Conservation (phyloP, 2,797 vertebrate genomes). For the Steatocranus sp. region DNA sequence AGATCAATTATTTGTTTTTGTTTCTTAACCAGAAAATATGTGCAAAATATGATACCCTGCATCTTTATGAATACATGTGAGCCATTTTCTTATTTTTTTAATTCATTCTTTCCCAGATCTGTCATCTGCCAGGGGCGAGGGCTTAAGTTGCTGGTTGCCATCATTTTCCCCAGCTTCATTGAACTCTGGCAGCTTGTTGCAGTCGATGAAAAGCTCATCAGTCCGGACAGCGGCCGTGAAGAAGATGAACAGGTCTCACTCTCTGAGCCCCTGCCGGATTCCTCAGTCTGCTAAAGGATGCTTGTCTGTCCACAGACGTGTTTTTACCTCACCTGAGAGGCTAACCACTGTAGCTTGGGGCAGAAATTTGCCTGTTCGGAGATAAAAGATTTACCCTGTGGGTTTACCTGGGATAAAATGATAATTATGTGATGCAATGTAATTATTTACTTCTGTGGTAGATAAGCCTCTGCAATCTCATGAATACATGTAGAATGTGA, state of each 20-base stretch:
- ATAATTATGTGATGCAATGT: not conserved
- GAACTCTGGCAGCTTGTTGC: not conserved
- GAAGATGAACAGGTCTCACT: conserved; percentile 60
- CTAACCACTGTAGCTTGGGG: conserved; percentile 18
- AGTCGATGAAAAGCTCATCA: not conserved
- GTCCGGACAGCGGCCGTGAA: conserved; percentile 10
- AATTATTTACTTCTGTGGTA: not conserved
- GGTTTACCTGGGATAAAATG: not conserved
- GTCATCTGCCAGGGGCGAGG: not conserved
- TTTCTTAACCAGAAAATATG: not conserved
- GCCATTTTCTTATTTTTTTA: not conserved
- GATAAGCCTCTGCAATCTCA: not conserved
- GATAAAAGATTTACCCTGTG: not conserved
- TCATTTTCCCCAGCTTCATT: not conserved
- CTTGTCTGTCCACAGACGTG: conserved; percentile 21
- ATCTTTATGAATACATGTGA: not conserved
- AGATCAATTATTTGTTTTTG: not conserved
- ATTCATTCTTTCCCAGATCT: conserved; percentile 7
- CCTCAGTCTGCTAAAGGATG: conserved; percentile 28
- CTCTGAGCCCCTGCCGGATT: conserved; percentile 63
- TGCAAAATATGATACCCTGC: not conserved
- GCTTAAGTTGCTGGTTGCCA: not conserved
- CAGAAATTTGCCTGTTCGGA: conserved; percentile 3
- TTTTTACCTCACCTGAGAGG: conserved; percentile 56
- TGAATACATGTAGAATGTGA: not conserved